Evolutionary conservation across 92 coral and sea anemone genomes (phyloP).

Genomic region (Blastomussa wellsi): DNA sequence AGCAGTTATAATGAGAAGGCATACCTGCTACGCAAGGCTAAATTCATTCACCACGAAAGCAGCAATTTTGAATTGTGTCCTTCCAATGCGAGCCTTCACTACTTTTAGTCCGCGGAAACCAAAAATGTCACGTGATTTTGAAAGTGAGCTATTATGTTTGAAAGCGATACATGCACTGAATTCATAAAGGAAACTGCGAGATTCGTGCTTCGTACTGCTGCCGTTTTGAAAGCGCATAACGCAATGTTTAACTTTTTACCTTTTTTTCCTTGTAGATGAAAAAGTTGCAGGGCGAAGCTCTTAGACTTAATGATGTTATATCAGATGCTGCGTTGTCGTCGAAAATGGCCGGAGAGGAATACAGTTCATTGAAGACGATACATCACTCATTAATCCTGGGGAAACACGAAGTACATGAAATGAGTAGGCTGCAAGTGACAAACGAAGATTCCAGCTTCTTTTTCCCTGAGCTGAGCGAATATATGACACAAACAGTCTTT

Average conservation of each 20-base stretch:
- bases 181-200: too few species aligned
- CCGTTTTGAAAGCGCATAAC: not conserved
- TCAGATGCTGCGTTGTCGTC: constrained; percentile 1
- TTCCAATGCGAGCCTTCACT: too few species aligned
- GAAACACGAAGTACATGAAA: constrained; percentile 13
- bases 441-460: not conserved
- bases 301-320: not conserved
- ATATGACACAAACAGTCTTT: not conserved
- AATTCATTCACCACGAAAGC: too few species aligned
- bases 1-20: too few species aligned
- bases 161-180: too few species aligned
- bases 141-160: too few species aligned
- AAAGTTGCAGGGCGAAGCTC: not conserved
- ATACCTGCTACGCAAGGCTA: too few species aligned
- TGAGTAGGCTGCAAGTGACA: not conserved
- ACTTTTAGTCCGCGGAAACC: too few species aligned
- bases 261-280: constrained; percentile 1
- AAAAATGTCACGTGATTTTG: too few species aligned
- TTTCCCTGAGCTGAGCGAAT: not conserved
- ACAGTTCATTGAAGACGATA: constrained; percentile 10
- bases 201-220: not conserved
- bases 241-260: too few species aligned
- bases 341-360: constrained; percentile 11
- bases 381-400: constrained; percentile 15
- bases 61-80: too few species aligned